Evolutionary conservation across 2,888 invertebrate species (phyloP), one percentile per base, ranked within the genome.

Genomic region (Thereva unica): DNA sequence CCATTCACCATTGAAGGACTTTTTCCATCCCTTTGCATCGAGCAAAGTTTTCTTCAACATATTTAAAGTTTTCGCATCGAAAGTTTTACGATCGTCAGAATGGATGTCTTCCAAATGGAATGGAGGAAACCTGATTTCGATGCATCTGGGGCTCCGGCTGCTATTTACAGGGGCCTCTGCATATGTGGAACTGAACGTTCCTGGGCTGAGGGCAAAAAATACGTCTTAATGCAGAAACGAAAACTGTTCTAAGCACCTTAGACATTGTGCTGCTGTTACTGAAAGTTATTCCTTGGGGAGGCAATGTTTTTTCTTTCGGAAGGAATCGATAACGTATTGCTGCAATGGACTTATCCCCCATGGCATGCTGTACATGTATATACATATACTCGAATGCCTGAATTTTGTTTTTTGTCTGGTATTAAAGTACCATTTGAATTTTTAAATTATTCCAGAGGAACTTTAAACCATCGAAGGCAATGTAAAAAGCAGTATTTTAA

Each of bases 11-110:
- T 59, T 59, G 45, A 47, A 59, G 47, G 38, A 47, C 57, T 59
- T 57, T 59, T 59, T 23, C 23, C 23, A 59, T 59, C 57, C 45
- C 41, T 59, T 47, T 59, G 47, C 57, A 38, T 47, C 47, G 23
- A 34, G 57, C 23, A 23, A 59, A 59, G 47, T 37, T 59, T 59
- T 45, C 37, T 38, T 47, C 47, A 59, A 59, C 57, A 59, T 59
- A 59, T 59, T 59, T 59, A 59, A 59, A 59, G 57, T 59, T 59
- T 59, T 59, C 57, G 57, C 57, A 59, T 59, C 57, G 57, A 59
- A 59, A 59, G 57, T 59, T 59, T 59, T 59, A 59, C 57, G 57
- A 59, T 59, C 47, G 57, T 59, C 57, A 37, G 57, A 47, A 45
- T 38, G 57, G 38, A 59, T 59, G 57, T 47, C 57, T 45, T 59